Percentiles rank a stretch among this genome's conserved stretches.
Evolutionary conservation across 23 tunicate genomes (phyloP).

Genomic region (Trididemnum clinides): DNA sequence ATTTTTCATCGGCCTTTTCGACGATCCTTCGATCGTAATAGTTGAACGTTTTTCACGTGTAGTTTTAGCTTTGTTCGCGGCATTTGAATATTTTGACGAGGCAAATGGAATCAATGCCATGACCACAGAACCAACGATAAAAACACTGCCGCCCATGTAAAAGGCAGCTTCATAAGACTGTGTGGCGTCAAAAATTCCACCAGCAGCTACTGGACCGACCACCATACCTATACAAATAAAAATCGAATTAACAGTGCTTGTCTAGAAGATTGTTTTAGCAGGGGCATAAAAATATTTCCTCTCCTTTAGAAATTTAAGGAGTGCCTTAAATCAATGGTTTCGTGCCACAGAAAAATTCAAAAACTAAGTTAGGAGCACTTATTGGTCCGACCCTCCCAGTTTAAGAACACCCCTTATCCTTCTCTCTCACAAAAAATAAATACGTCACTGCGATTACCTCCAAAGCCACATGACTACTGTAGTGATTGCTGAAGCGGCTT

Average conservation of each 20-base stretch:
- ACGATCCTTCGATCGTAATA: not conserved
- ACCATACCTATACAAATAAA: constrained; percentile 72
- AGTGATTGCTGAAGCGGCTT: no score
- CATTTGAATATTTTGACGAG: not conserved
- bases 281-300: no score
- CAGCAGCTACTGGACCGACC: constrained; percentile 84
- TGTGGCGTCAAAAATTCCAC: constrained; percentile 84
- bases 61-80: not conserved
- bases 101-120: constrained; percentile 65
- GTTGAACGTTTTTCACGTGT: not conserved
- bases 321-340: no score
- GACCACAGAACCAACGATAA: constrained; percentile 47
- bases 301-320: no score
- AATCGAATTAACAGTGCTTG: not conserved
- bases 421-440: no score
- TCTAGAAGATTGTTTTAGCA: no score
- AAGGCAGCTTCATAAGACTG: constrained; percentile 67
- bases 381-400: no score
- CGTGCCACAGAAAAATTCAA: no score
- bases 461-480: no score
- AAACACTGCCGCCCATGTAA: constrained; percentile 84
- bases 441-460: no score
- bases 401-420: no score
- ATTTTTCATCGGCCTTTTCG: not conserved
- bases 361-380: no score